A percentile compares a stretch with the other conserved stretches of the same genome.
Evolutionary conservation across 2,113 vertebrate genomes (phyloP).

Genomic region (Aegithalos caudatus): DNA sequence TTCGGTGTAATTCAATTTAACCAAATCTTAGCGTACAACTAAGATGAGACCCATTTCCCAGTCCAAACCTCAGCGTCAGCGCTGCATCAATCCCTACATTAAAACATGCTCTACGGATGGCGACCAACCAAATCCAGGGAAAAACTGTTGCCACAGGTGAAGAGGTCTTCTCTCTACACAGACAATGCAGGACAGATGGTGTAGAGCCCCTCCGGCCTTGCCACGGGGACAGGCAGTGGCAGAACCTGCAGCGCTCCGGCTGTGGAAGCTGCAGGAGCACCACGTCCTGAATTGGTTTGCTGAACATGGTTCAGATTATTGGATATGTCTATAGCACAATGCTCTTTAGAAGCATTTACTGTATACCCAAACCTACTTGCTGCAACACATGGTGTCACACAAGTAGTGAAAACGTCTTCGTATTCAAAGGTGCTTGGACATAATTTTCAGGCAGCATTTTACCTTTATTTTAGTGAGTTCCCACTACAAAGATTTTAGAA

Average conservation of each 20-base stretch:
- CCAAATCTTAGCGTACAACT: constrained; percentile 20
- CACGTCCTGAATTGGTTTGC: constrained; percentile 85
- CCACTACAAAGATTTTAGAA: constrained; percentile 71
- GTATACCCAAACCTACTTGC: constrained; percentile 84
- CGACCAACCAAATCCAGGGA: constrained; percentile 31
- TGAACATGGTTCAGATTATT: constrained; percentile 99
- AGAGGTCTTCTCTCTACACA: not conserved
- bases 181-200: not conserved
- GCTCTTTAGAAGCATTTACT: constrained; percentile 96
- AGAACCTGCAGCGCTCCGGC: constrained; percentile 20
- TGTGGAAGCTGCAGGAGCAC: constrained; percentile 65
- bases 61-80: constrained; percentile 29
- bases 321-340: constrained; percentile 94
- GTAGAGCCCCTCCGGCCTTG: not conserved
- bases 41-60: constrained; percentile 26
- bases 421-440: constrained; percentile 85
- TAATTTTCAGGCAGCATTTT: constrained; percentile 88
- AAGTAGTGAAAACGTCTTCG: constrained; percentile 87
- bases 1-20: constrained; percentile 30
- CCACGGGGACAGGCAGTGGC: not conserved
- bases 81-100: constrained; percentile 4
- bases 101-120: constrained; percentile 26
- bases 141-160: constrained; percentile 15
- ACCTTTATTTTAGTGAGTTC: constrained; percentile 77
- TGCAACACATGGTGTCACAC: constrained; percentile 89